These are phyloP conservation scores for Peromyscus leucopus DNA, from an alignment of 2,113 vertebrate species.

Conservation along the genomic window DNA sequence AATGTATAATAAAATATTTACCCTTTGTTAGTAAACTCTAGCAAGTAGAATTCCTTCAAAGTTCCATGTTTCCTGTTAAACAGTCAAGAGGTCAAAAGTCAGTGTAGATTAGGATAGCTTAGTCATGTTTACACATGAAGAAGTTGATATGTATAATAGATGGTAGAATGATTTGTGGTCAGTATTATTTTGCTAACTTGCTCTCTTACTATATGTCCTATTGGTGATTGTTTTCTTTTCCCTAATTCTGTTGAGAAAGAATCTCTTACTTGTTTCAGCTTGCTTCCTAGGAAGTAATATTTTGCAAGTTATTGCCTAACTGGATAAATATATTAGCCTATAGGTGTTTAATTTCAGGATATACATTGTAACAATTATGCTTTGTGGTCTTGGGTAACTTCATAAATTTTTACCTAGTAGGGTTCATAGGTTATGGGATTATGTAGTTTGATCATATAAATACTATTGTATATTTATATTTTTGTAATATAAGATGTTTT, in stretches of 20 bases:
- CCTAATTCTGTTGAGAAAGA: constrained; percentile 73
- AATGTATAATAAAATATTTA: constrained; percentile 89
- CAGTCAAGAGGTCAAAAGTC: constrained; percentile 57
- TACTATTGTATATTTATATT: constrained; percentile 59
- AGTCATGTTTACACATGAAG: constrained; percentile 58
- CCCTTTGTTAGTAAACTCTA: constrained; percentile 64
- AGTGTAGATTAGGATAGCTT: constrained; percentile 61
- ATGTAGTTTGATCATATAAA: constrained; percentile 73
- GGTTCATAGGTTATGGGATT: constrained; percentile 67
- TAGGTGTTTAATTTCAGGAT: constrained; percentile 71
- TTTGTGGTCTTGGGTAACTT: constrained; percentile 72
- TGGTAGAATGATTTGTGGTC: constrained; percentile 65
- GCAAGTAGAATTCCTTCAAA: constrained; percentile 67
- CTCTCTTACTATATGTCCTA: constrained; percentile 30
- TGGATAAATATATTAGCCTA: constrained; percentile 61
- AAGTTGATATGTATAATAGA: constrained; percentile 35
- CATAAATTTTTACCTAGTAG: constrained; percentile 74
- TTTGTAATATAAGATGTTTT: constrained; percentile 63
- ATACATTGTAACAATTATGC: constrained; percentile 71
- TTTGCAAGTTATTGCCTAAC: constrained; percentile 80
- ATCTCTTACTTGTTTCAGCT: constrained; percentile 73
- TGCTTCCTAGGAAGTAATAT: constrained; percentile 73
- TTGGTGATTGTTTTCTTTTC: constrained; percentile 57
- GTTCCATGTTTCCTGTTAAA: constrained; percentile 63
- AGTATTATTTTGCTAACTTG: constrained; percentile 55